phyloP scores from a whole-genome alignment of 2,113 vertebrate genomes.

The Oxyruncus cristatus region DNA sequence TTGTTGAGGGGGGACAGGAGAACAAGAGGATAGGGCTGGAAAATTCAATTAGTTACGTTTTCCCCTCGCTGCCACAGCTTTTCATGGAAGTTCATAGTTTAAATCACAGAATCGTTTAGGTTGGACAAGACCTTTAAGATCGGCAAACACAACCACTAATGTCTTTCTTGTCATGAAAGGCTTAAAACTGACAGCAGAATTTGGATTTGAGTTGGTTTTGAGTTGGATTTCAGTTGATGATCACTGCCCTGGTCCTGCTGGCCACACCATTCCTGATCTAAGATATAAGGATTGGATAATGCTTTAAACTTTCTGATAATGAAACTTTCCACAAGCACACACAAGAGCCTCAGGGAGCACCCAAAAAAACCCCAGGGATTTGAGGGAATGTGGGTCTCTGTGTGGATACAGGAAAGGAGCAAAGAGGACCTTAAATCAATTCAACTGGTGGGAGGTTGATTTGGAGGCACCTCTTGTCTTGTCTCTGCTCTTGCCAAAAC shows the following conservation, averaged over 20 bases:
- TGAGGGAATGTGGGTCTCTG: background rate
- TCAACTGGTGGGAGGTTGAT: background rate
- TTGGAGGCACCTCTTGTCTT: background rate
- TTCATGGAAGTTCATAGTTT: rapidly evolving
- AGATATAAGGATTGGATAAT: background rate
- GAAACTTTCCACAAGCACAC: background rate
- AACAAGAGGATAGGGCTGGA: background rate
- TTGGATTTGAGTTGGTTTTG: no score
- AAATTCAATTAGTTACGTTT: background rate
- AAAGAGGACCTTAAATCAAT: background rate
- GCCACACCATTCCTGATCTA: background rate
- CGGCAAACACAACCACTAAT: background rate
- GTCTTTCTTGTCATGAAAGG: background rate
- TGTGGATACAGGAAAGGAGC: background rate
- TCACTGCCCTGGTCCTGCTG: background rate
- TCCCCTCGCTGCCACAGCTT: background rate
- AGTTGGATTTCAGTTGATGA: background rate
- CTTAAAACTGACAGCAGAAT: background rate
- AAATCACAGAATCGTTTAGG: background rate
- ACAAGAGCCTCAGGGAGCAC: background rate
- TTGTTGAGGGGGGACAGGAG: background rate
- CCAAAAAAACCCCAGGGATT: background rate
- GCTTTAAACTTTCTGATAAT: background rate
- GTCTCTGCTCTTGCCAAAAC: background rate
- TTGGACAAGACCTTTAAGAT: background rate